phyloP scores from a whole-genome alignment of 2,888 invertebrate genomes.

The Noctua fimbriata region DNA sequence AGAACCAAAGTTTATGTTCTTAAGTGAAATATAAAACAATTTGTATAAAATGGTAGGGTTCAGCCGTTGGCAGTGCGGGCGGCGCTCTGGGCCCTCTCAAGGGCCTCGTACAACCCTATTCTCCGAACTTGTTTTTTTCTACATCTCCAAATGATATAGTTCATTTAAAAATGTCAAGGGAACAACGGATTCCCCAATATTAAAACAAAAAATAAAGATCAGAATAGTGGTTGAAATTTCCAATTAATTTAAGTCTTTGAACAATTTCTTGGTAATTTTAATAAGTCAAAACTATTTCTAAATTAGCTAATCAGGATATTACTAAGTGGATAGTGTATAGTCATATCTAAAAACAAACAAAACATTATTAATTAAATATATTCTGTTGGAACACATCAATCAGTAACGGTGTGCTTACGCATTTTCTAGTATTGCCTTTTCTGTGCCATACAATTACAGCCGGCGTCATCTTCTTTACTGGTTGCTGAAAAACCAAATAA shows the following conservation, averaged over 20 bases:
- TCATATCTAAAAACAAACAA: neutral
- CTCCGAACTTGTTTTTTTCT: constrained; percentile 57
- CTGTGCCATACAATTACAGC: neutral
- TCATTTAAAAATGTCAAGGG: constrained; percentile 49
- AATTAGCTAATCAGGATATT: neutral
- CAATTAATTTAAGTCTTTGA: constrained; percentile 19
- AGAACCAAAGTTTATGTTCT: constrained; percentile 53
- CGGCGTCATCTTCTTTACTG: neutral
- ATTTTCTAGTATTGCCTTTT: neutral
- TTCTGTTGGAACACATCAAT: neutral
- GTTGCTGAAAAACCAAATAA: neutral
- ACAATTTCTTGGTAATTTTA: neutral
- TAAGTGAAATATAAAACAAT: constrained; percentile 78
- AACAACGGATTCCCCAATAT: constrained; percentile 4
- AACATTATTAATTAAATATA: neutral
- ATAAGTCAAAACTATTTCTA: too few relatives aligned
- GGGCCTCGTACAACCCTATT: constrained; percentile 70
- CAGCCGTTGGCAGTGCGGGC: constrained; percentile 48
- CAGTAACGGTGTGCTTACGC: neutral
- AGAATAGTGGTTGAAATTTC: neutral
- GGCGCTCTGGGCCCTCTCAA: constrained; percentile 65
- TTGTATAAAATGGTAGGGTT: constrained; percentile 69
- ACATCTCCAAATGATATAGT: constrained; percentile 48
- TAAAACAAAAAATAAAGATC: constrained; percentile 11
- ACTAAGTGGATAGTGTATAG: neutral